A percentile compares a stretch with the other conserved stretches of the same genome.
phyloP scores from a whole-genome alignment of 1,140 invertebrate genomes.

The Calliphora vicina region DNA sequence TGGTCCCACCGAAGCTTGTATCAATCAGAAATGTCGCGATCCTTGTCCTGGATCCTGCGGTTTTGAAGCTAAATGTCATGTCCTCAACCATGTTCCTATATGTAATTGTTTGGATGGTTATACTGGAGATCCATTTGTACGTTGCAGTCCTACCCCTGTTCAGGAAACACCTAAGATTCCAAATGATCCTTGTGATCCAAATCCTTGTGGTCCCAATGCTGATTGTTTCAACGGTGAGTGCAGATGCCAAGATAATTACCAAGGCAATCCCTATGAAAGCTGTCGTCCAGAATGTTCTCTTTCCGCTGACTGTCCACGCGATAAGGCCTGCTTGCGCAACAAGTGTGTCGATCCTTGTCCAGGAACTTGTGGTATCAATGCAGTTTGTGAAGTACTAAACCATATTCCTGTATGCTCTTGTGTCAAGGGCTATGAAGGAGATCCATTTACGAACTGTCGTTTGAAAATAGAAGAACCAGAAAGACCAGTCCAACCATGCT shows the following conservation, averaged over 20 bases:
- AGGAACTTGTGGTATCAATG: slow-evolving; percentile 83
- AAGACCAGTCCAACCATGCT: slow-evolving; percentile 78
- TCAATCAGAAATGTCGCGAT: slow-evolving; percentile 75
- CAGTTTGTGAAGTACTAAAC: slow-evolving; percentile 82
- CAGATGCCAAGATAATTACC: slow-evolving; percentile 79
- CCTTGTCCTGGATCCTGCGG: slow-evolving; percentile 81
- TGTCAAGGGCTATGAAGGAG: slow-evolving; percentile 76
- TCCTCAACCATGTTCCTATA: slow-evolving; percentile 76
- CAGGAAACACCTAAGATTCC: slow-evolving; percentile 39
- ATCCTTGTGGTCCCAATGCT: slow-evolving; percentile 83
- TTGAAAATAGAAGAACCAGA: slow-evolving; percentile 65
- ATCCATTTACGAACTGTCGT: slow-evolving; percentile 79
- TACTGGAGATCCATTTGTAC: slow-evolving; percentile 76
- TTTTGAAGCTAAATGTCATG: slow-evolving; percentile 72
- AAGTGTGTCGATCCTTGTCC: slow-evolving; percentile 84
- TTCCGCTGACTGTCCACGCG: slow-evolving; percentile 80
- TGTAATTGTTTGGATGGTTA: slow-evolving; percentile 73
- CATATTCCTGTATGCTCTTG: slow-evolving; percentile 86
- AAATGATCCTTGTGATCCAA: slow-evolving; percentile 77
- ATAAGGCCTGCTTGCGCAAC: slow-evolving; percentile 81
- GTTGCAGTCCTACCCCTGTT: slow-evolving; percentile 66
- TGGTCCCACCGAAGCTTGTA: slow-evolving; percentile 73
- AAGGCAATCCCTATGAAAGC: slow-evolving; percentile 82
- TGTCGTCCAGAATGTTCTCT: slow-evolving; percentile 84
- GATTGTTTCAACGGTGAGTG: slow-evolving; percentile 81